Conservation (phyloP, 2,888 invertebrate genomes). For the Macaria notata region DNA sequence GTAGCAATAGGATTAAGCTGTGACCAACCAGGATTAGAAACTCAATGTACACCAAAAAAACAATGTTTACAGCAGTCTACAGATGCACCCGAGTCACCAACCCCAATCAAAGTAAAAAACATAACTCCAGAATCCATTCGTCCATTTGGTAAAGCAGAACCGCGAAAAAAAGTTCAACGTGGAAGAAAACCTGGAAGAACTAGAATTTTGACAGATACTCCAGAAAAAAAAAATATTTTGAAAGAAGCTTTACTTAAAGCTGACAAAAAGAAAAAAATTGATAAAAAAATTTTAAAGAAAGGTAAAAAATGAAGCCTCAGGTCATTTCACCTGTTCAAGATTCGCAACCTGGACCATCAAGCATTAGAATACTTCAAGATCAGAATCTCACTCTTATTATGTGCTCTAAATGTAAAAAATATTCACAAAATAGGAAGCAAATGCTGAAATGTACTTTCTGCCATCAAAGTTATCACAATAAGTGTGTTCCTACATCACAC, state of each 20-base stretch:
- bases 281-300: neutral
- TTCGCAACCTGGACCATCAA: conserved; percentile 1
- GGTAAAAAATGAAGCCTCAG: neutral
- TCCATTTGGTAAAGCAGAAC: conserved; percentile 19
- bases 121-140: conserved; percentile 18
- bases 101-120: conserved; percentile 2
- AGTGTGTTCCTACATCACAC: conserved; percentile 2
- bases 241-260: conserved; percentile 9
- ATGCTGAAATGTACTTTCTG: conserved; percentile 1
- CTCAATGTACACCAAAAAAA: conserved; percentile 1
- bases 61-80: neutral
- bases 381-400: neutral
- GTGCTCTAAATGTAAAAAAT: conserved; percentile 1
- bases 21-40: conserved; percentile 1
- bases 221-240: conserved; percentile 13
- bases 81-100: conserved; percentile 1
- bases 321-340: neutral
- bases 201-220: conserved; percentile 20
- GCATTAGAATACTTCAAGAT: neutral
- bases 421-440: conserved; percentile 1
- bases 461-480: conserved; percentile 1
- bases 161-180: conserved; percentile 13
- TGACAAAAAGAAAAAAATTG: conserved; percentile 3
- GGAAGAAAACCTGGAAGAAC: conserved; percentile 22
- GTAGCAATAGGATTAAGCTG: neutral